These are phyloP conservation scores for Myathropa florea DNA, from an alignment of 2,888 invertebrate species.

Conservation along the genomic window DNA sequence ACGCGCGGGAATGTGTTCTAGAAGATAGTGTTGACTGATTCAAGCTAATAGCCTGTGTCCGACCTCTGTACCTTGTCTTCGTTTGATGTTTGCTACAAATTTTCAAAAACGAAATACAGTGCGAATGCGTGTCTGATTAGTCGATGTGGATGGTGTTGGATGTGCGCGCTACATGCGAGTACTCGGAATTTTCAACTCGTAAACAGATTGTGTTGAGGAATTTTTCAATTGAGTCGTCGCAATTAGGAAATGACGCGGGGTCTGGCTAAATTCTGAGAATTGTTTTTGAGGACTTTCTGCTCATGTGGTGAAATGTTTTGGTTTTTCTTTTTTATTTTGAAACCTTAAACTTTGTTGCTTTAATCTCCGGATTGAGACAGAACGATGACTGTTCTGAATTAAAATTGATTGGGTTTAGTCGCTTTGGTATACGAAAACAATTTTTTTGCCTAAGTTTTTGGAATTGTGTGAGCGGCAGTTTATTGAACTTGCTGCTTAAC, in stretches of 20 bases:
- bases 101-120: background rate
- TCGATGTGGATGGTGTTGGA: background rate
- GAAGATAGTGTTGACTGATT: constrained; percentile 65
- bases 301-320: background rate
- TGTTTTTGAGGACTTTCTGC: background rate
- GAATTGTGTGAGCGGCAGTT: too few species aligned
- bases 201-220: constrained; percentile 29
- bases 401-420: too few species aligned
- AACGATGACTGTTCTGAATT: background rate
- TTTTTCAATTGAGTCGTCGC: constrained; percentile 28
- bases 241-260: constrained; percentile 20
- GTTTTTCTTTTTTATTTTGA: background rate
- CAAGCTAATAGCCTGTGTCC: constrained; percentile 59
- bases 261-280: background rate
- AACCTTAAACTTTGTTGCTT: background rate
- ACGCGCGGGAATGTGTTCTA: constrained; percentile 32
- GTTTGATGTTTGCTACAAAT: constrained; percentile 40
- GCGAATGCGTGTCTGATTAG: constrained; percentile 4
- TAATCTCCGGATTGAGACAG: background rate
- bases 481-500: too few species aligned
- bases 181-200: constrained; percentile 8
- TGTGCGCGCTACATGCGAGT: constrained; percentile 3
- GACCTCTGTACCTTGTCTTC: constrained; percentile 42
- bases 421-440: too few species aligned
- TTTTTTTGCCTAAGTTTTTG: too few species aligned